Evolutionary conservation across 2,888 invertebrate genomes (phyloP).

Genomic region (Sinelater perroti): DNA sequence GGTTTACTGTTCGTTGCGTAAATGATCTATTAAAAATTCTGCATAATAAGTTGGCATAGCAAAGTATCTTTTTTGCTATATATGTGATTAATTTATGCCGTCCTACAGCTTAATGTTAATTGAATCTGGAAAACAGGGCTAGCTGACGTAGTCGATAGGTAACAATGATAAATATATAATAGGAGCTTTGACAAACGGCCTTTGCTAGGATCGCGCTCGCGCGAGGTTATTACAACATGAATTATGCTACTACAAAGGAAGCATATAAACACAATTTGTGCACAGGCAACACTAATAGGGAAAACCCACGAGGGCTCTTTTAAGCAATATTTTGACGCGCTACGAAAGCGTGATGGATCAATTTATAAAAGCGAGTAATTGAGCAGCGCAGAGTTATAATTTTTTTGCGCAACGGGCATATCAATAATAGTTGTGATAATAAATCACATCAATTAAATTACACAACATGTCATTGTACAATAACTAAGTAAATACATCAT

Average conservation of each 20-base stretch:
- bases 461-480: no score
- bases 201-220: slow-evolving; percentile 34
- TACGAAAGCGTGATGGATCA: no score
- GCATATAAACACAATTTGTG: slow-evolving; percentile 15
- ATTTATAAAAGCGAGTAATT: no score
- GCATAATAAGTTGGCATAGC: background rate
- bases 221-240: slow-evolving; percentile 40
- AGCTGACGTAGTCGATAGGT: slow-evolving; percentile 22
- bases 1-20: no score
- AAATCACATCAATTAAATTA: no score
- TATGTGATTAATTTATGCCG: no score
- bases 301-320: no score
- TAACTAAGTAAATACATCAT: no score
- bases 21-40: background rate
- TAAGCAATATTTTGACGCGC: no score
- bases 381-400: no score
- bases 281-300: slow-evolving; percentile 7
- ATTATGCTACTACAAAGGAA: slow-evolving; percentile 40
- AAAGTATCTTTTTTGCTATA: background rate
- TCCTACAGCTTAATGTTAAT: slow-evolving; percentile 14
- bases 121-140: slow-evolving; percentile 21
- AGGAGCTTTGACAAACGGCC: slow-evolving; percentile 29
- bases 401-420: no score
- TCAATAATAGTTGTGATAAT: no score
- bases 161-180: slow-evolving; percentile 32